Evolutionary conservation across 2,113 vertebrate genomes (phyloP).

Genomic region (Rhizomys pruinosus): DNA sequence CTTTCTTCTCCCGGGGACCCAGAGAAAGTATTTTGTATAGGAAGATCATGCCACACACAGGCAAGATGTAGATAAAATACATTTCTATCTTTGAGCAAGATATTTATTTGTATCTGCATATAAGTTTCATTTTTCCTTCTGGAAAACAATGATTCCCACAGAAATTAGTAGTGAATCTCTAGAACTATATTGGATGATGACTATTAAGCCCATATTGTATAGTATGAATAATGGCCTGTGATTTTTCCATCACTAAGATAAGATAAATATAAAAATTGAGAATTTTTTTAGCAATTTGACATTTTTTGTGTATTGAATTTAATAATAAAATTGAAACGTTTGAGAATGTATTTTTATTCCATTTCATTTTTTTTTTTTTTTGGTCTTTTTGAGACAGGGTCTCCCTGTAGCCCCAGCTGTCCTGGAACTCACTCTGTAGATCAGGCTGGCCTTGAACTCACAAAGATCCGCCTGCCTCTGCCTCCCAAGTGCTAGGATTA

Average conservation of each 20-base stretch:
- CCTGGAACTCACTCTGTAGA: no score
- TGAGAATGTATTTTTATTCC: neutral
- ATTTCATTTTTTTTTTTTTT: neutral
- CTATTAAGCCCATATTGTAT: neutral
- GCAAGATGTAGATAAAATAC: neutral
- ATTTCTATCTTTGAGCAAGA: slow-evolving; percentile 29
- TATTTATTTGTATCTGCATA: slow-evolving; percentile 34
- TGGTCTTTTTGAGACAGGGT: no score
- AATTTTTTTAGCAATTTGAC: neutral
- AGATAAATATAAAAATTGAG: neutral
- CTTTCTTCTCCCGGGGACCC: slow-evolving; percentile 22
- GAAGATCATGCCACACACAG: slow-evolving; percentile 26
- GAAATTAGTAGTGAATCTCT: neutral
- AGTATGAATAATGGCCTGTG: neutral
- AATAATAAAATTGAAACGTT: neutral
- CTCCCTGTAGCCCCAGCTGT: no score
- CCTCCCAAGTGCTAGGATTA: no score
- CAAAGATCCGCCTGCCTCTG: no score
- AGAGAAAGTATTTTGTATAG: neutral
- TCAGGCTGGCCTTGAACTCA: no score
- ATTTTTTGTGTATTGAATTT: neutral
- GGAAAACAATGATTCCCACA: neutral
- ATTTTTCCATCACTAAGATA: neutral
- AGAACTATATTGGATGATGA: neutral
- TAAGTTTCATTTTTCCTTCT: slow-evolving; percentile 3